phyloP scores from a whole-genome alignment of 2,888 invertebrate genomes.

The Rhagonycha fulva region DNA sequence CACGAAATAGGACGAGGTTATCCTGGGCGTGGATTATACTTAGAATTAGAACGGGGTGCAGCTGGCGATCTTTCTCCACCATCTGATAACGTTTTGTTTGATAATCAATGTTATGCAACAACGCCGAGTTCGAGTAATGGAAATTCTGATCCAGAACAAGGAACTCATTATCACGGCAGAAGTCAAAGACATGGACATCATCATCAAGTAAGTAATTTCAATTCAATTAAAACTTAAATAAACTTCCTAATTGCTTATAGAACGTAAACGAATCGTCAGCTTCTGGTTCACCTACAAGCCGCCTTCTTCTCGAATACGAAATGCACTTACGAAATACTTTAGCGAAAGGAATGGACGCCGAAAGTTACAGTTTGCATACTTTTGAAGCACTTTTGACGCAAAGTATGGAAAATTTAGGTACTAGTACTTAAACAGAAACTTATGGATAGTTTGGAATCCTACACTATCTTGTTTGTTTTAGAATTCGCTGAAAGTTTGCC shows the following conservation, averaged over 20 bases:
- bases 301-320: constrained; percentile 88
- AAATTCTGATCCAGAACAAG: constrained; percentile 85
- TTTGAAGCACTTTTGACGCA: constrained; percentile 91
- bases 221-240: background rate
- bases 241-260: constrained; percentile 30
- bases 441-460: background rate
- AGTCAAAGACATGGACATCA: constrained; percentile 65
- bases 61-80: constrained; percentile 77
- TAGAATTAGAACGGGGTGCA: constrained; percentile 74
- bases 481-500: constrained; percentile 88
- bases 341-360: constrained; percentile 94
- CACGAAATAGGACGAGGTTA: constrained; percentile 76
- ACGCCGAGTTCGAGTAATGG: constrained; percentile 93
- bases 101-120: constrained; percentile 94
- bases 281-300: constrained; percentile 82
- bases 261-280: constrained; percentile 75
- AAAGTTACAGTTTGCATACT: constrained; percentile 91
- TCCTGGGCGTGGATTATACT: constrained; percentile 74
- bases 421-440: constrained; percentile 33
- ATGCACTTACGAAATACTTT: constrained; percentile 91
- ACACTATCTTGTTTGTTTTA: constrained; percentile 55
- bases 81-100: constrained; percentile 91
- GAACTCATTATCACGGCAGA: constrained; percentile 64
- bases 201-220: constrained; percentile 59
- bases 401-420: constrained; percentile 94